Base-by-base conservation (phyloP, 37 sponge, comb jelly and placozoan genomes). In the Ianthella basta region DNA sequence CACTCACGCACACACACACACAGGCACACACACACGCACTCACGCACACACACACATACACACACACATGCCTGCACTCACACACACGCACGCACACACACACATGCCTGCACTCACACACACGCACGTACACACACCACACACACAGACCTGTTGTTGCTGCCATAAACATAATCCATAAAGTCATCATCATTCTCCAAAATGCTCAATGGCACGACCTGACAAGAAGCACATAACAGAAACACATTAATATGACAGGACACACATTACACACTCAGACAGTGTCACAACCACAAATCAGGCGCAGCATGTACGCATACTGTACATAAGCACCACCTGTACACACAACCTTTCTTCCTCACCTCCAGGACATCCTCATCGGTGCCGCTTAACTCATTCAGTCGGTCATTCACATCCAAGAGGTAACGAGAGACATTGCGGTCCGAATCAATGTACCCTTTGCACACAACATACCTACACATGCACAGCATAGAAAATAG, bases 401-500 rank as follows among this genome's bases (percentile, higher is more conserved):
- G 66, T 0, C 80, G 38, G 0, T 82, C 84, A 55, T 96, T 96
- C 40, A 96, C 50, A 19, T 33, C 54, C 55, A 81, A 89, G 80
- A 96, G 57, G 54, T 96, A 94, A 0, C 82, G 86, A 37, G 79
- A 35, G 0, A 96, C 82, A 65, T 74, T 59, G 21, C 82, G 27
- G 21, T 56, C 36, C 32, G 73, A 82, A 53, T 80, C 38, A 1
- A 38, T 32, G 14, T 88, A 59, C 20, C 87, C 87, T 50, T 73
- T 29, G 87, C 97, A 93, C 56, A 96, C 87, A n/a, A 96, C 94
- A 85, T 94, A 96, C 80, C 96, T 96, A 59, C 55, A 83, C 41
- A 44, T 50, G 70, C 19, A 39, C 56, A 12, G 3, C 50, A 78
- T 19, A 23, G 20, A 32, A 14, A 69, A 69, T 69, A 24, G 15